phyloP scores from a whole-genome alignment of 2,888 invertebrate species.

The Melinaea menophilus region DNA sequence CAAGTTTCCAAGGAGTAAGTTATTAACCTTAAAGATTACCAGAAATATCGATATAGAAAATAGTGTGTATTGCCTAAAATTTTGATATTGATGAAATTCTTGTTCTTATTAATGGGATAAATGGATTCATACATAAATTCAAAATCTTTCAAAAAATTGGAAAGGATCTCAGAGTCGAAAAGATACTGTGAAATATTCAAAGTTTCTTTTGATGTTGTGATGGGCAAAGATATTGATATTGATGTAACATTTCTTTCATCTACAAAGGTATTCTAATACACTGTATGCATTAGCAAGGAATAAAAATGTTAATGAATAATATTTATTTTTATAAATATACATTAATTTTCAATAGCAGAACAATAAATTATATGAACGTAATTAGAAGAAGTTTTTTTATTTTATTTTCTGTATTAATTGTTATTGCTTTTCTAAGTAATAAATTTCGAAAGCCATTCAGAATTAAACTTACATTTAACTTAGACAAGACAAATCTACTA shows the following conservation, averaged over 20 bases:
- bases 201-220: constrained; percentile 27
- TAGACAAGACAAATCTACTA: neutral
- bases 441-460: constrained; percentile 13
- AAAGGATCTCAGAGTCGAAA: constrained; percentile 4
- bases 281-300: neutral
- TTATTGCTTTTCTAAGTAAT: constrained; percentile 10
- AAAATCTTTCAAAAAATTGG: neutral
- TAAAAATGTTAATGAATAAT: neutral
- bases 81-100: too few species aligned
- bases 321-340: neutral
- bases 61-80: too few species aligned
- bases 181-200: constrained; percentile 27
- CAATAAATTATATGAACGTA: neutral
- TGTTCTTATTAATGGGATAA: too few species aligned
- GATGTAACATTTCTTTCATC: neutral
- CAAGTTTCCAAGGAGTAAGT: too few species aligned
- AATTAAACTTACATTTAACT: constrained; percentile 12
- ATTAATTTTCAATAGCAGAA: neutral
- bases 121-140: too few species aligned
- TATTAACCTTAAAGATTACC: too few species aligned
- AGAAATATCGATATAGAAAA: too few species aligned
- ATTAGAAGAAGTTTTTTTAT: neutral
- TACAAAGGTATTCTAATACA: neutral
- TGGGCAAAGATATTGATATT: neutral
- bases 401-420: neutral